Evolutionary conservation across 2,888 invertebrate genomes (phyloP), one percentile per base, ranked within the genome.

Genomic region (Papilio demoleus): DNA sequence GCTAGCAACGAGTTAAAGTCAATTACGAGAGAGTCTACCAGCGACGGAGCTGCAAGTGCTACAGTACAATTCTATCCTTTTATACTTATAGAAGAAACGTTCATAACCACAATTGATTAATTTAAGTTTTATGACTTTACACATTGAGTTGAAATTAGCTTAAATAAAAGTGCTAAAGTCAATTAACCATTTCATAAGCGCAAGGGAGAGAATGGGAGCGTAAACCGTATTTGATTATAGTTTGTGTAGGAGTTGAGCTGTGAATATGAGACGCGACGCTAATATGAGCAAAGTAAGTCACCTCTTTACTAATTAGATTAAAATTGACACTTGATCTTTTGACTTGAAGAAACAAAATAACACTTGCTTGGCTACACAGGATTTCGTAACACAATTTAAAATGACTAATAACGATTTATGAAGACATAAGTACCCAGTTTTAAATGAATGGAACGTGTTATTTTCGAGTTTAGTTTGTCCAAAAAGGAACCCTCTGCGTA

Each of bases 1-100:
- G 64, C 64, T 68, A 64, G 68, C 47, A 36, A 60, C 68, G 47
- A 60, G 64, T 68, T 64, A 65, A 40, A 65, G 59, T 68, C 64
- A 68, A 68, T 68, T 68, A 68, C 31, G 60, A 31, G 40, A 31
- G 61, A 40, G 68, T 22, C 56, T 58, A 58, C 58, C n/a, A 47
- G 50, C 64, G 64, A 38, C 64, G 17, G 40, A 58, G 58, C 59
- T 59, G 60, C 64, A 60, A 68, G 67, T 68, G 68, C 59, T 40
- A 65, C 59, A 68, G 60, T 65, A 59, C 59, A 68, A 68, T 68
- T 59, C 60, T 47, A 50, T 64, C 64, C 50, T 56, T 64, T 59
- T 47, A 64, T 59, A 38, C 6, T 36, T 24, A 47, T 9, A 61
- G 61, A 61, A 38, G 36, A 67, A 61, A 61, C 61, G 40, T 34